Evolutionary conservation across 2,888 invertebrate genomes (phyloP).

Genomic region (Nezara viridula): DNA sequence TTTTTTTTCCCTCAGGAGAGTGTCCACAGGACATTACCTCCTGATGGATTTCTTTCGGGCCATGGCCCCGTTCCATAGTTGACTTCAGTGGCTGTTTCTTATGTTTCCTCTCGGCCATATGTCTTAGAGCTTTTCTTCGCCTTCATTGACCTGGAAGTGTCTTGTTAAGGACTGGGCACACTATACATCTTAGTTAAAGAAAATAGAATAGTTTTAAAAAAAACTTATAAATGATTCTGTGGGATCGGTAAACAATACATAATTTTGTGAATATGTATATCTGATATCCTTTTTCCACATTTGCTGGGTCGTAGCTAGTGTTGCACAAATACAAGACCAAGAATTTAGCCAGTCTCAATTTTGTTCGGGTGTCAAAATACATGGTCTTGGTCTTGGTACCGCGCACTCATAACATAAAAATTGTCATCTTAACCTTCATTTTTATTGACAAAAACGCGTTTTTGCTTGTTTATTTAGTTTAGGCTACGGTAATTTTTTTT

Average conservation of each 20-base stretch:
- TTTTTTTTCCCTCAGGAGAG: not conserved
- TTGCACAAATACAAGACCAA: too few species aligned
- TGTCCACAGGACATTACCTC: slow-evolving; percentile 12
- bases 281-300: too few species aligned
- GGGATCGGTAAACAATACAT: not conserved
- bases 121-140: not conserved
- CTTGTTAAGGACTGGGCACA: not conserved
- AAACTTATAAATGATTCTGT: not conserved
- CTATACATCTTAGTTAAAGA: not conserved
- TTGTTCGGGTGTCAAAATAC: too few species aligned
- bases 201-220: not conserved
- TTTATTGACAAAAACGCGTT: too few species aligned
- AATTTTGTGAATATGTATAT: too few species aligned
- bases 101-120: not conserved
- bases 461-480: too few species aligned
- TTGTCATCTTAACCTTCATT: too few species aligned
- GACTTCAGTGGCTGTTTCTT: not conserved
- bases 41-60: slow-evolving; percentile 13
- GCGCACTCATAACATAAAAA: too few species aligned
- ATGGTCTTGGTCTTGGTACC: too few species aligned
- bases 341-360: too few species aligned
- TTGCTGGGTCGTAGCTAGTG: too few species aligned
- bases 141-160: slow-evolving; percentile 4
- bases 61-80: slow-evolving; percentile 16
- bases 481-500: too few species aligned